Base-by-base conservation (phyloP, 2,797 vertebrate species). In the Acanthornis magna region DNA sequence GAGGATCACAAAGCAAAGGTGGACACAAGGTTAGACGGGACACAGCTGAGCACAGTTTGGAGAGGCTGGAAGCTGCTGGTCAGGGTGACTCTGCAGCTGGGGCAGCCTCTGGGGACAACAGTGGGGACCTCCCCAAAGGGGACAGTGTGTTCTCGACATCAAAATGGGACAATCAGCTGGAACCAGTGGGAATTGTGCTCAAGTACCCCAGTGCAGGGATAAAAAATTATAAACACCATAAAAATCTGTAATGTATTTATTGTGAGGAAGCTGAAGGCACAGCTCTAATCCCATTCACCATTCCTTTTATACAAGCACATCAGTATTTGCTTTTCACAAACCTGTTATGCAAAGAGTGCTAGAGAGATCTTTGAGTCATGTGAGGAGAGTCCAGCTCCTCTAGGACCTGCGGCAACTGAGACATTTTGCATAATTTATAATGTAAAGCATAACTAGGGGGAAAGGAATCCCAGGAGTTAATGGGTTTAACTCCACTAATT, bases 131-230 rank as follows among this genome's bases (percentile, higher is more conserved):
- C 26, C 7, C 22, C 32, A 65, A 16, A 47, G 21, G 45, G 25
- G 15, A 47, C 73, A 72, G 18, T 5, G 16, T 36, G 34, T 13
- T 73, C 67, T 73, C 58, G 36, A 34, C 43, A 76, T 62, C 57
- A 80, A 77, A 96, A 89, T 57, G 34, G 38, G 45, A 71, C 80
- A 88, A 65, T 82, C 53, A 93, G n/a, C 57, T 80, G 85, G 89
- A 93, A 89, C 55, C 81, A 83, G 54, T 32, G 58, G 20, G n/a
- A 85, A 85, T 36, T 92, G 65, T 85, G 23, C 45, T 91, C 26
- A 32, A 61, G 57, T 29, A 61, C 25, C 4, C 6, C 5, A 34
- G 50, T 45, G 26, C 2, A 0, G 32, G 48, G 43, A 72, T 53
- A 72, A 77, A 79, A 86, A 77, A 51, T 77, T 45, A 45, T 5